These are phyloP conservation scores for Coboldia fuscipes DNA, from an alignment of 1,140 invertebrate genomes.

Conservation along the genomic window DNA sequence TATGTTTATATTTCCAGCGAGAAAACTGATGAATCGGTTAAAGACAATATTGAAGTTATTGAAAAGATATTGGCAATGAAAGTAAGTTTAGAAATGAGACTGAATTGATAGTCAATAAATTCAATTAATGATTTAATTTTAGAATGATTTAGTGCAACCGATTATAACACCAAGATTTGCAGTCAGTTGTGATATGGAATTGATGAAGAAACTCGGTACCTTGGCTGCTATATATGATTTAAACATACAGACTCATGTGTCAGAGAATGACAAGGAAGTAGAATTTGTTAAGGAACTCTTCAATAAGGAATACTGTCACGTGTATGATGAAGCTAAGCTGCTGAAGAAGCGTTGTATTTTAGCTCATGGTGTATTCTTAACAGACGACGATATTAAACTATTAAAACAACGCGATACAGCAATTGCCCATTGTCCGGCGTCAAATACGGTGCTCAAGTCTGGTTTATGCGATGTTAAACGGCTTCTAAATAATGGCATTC, in stretches of 20 bases:
- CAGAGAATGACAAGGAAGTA: slow-evolving; percentile 57
- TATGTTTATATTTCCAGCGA: slow-evolving; percentile 19
- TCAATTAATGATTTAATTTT: no score
- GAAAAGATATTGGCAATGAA: no score
- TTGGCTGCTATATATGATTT: slow-evolving; percentile 47
- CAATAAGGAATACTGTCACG: slow-evolving; percentile 39
- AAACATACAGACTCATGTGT: slow-evolving; percentile 64
- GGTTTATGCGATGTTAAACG: slow-evolving; percentile 58
- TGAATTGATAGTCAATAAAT: no score
- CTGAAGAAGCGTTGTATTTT: slow-evolving; percentile 41
- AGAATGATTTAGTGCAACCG: slow-evolving; percentile 54
- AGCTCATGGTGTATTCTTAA: slow-evolving; percentile 62
- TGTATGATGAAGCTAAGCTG: slow-evolving; percentile 52
- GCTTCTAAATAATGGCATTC: slow-evolving; percentile 37
- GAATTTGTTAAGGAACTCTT: slow-evolving; percentile 35
- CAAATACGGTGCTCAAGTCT: slow-evolving; percentile 63
- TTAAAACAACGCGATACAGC: slow-evolving; percentile 36
- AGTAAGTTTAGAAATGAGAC: no score
- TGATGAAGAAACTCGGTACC: slow-evolving; percentile 42
- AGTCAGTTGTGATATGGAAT: slow-evolving; percentile 44
- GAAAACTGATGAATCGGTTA: slow-evolving; percentile 24
- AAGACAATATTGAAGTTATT: slow-evolving; percentile 24
- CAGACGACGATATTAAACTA: slow-evolving; percentile 43
- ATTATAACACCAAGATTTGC: slow-evolving; percentile 78
- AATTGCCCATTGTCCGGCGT: slow-evolving; percentile 69